phyloP scores from a whole-genome alignment of 1,140 invertebrate genomes.

The Brachionus sp. region DNA sequence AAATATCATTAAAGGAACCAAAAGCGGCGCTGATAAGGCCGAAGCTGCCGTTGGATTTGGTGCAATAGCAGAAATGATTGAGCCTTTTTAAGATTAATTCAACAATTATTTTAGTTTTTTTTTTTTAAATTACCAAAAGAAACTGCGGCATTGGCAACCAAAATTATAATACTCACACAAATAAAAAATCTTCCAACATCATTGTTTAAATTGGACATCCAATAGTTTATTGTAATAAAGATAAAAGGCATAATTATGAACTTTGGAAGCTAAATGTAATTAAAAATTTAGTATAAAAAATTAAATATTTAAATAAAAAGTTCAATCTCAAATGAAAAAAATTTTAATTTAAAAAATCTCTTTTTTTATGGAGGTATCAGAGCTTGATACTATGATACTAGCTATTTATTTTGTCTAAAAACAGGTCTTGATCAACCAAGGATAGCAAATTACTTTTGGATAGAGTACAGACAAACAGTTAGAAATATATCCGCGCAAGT shows the following conservation, averaged over 20 bases:
- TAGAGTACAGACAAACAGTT: no score
- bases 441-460: no score
- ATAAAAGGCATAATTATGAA: conserved; percentile 32
- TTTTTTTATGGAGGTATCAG: no score
- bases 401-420: no score
- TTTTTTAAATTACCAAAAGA: neutral
- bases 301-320: neutral
- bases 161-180: neutral
- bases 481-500: no score
- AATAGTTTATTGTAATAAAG: conserved; percentile 66
- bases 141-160: neutral
- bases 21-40: conserved; percentile 13
- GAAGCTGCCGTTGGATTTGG: neutral
- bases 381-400: no score
- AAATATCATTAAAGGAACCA: conserved; percentile 43
- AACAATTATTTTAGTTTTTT: neutral
- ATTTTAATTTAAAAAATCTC: no score
- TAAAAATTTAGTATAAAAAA: neutral
- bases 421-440: no score
- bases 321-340: no score
- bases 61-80: conserved; percentile 21
- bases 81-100: neutral
- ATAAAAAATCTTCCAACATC: conserved; percentile 27
- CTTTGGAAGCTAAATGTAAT: conserved; percentile 10
- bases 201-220: conserved; percentile 39